These are phyloP conservation scores for Athalia rosae DNA, from an alignment of 2,888 invertebrate species.

Conservation along the genomic window DNA sequence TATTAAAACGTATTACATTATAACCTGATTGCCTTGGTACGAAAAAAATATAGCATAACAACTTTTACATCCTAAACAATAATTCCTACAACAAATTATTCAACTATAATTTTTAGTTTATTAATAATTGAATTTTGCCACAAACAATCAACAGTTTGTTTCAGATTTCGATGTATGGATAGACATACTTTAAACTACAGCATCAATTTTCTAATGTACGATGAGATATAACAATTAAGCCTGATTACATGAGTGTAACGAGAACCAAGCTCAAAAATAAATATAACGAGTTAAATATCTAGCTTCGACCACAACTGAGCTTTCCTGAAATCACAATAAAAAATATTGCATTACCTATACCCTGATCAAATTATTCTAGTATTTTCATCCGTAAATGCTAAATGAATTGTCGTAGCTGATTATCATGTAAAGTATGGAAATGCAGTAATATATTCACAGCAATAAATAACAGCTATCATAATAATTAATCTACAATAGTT, in stretches of 20 bases:
- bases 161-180: constrained; percentile 13
- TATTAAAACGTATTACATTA: constrained; percentile 17
- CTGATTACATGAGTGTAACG: not conserved
- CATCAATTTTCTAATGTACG: not conserved
- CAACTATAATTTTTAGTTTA: not conserved
- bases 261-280: too few species aligned
- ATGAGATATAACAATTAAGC: not conserved
- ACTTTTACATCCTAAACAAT: not conserved
- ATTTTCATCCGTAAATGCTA: too few species aligned
- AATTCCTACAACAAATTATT: too few species aligned
- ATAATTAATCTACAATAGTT: not conserved
- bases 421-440: too few species aligned
- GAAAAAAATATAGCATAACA: constrained; percentile 12
- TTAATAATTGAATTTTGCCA: not conserved
- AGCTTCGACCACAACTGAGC: too few species aligned
- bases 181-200: not conserved
- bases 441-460: not conserved
- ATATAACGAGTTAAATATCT: too few species aligned
- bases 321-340: too few species aligned
- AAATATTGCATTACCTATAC: too few species aligned
- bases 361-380: too few species aligned
- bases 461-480: not conserved
- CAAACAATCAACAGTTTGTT: constrained; percentile 7
- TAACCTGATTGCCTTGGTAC: constrained; percentile 39
- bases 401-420: too few species aligned